phyloP scores from a whole-genome alignment of 2,113 vertebrate species.

The Chaenogobius annularis region DNA sequence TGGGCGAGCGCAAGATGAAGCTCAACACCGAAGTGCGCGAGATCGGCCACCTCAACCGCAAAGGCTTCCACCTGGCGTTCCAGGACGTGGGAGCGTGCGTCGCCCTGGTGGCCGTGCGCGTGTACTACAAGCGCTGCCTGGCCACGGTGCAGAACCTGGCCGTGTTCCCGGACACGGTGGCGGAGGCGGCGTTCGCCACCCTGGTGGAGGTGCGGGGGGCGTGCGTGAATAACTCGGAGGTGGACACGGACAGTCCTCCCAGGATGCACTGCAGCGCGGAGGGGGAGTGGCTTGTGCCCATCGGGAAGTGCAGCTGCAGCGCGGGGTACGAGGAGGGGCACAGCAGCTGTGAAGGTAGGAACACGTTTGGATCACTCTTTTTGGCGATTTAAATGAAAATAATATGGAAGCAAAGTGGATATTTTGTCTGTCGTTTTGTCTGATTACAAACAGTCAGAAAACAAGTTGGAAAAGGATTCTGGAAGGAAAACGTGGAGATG shows the following conservation, averaged over 20 bases:
- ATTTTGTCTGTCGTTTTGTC: too few relatives aligned
- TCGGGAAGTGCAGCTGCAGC: conserved; percentile 93
- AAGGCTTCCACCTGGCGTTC: conserved; percentile 94
- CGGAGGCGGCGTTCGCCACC: conserved; percentile 88
- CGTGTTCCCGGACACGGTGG: conserved; percentile 89
- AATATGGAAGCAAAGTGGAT: too few relatives aligned
- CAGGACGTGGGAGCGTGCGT: conserved; percentile 96
- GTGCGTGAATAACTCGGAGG: conserved; percentile 89
- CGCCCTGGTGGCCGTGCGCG: conserved; percentile 90
- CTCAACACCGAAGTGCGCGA: conserved; percentile 96
- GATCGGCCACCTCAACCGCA: conserved; percentile 90
- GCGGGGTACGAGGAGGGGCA: conserved; percentile 94
- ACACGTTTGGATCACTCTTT: not conserved
- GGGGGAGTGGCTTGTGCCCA: conserved; percentile 95
- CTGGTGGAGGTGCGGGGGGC: conserved; percentile 91
- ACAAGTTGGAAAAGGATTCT: too few relatives aligned
- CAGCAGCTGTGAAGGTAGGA: conserved; percentile 91
- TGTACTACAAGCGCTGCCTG: conserved; percentile 94
- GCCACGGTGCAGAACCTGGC: conserved; percentile 89
- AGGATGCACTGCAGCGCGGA: conserved; percentile 97
- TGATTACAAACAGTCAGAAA: too few relatives aligned
- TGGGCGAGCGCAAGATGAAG: conserved; percentile 97
- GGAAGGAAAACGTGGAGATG: too few relatives aligned
- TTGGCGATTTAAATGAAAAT: not conserved
- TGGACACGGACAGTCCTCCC: conserved; percentile 87